phyloP scores from a whole-genome alignment of 2,113 vertebrate species.

The Herpetotheres cachinnans region DNA sequence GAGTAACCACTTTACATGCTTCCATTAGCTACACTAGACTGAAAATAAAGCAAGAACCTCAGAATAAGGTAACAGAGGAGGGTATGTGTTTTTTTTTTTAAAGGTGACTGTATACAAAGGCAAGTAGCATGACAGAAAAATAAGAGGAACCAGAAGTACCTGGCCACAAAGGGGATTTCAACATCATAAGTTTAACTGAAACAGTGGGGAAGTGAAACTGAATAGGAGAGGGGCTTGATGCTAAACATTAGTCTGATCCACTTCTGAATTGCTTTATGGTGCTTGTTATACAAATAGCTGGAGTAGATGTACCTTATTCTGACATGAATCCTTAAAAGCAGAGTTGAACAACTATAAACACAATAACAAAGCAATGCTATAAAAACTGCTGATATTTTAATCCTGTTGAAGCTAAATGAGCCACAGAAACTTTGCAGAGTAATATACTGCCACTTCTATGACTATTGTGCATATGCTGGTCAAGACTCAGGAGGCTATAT shows the following conservation, averaged over 20 bases:
- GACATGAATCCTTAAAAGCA: neutral
- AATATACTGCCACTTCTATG: neutral
- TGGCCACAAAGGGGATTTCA: constrained; percentile 67
- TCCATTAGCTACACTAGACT: neutral
- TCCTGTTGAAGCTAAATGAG: neutral
- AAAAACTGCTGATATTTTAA: neutral
- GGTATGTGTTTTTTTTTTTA: neutral
- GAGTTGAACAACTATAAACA: neutral
- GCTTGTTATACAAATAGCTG: neutral
- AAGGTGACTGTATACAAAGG: constrained; percentile 16
- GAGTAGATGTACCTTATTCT: neutral
- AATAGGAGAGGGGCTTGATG: neutral
- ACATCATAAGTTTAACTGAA: constrained; percentile 57
- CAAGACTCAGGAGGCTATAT: neutral
- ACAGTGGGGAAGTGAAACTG: constrained; percentile 38
- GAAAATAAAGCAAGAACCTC: neutral
- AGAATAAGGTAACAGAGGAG: neutral
- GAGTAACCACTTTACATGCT: neutral
- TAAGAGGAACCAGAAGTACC: constrained; percentile 61
- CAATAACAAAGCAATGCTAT: neutral
- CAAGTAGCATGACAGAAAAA: constrained; percentile 36
- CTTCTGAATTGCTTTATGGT: neutral
- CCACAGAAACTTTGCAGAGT: neutral
- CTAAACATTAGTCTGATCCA: neutral
- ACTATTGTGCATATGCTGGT: neutral